These are phyloP conservation scores for Perithous albicinctus DNA, from an alignment of 2,888 invertebrate genomes.

Conservation along the genomic window DNA sequence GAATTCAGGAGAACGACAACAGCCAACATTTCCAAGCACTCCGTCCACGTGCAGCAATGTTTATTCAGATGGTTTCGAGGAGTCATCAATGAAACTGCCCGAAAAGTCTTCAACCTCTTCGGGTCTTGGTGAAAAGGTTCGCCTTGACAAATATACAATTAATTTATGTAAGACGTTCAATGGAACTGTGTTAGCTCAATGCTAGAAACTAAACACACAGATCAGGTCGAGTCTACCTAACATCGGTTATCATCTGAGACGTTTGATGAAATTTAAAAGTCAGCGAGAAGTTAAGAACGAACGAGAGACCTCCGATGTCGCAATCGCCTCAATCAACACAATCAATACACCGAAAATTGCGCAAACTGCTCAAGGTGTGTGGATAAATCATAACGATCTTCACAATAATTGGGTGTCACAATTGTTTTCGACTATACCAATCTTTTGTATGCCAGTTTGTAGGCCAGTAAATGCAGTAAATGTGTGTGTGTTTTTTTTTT, in stretches of 20 bases:
- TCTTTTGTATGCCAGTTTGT: too few species aligned
- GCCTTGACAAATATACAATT: slow-evolving; percentile 24
- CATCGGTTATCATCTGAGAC: slow-evolving; percentile 72
- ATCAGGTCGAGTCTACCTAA: slow-evolving; percentile 74
- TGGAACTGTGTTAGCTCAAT: neutral
- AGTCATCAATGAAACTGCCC: slow-evolving; percentile 11
- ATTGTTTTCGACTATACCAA: too few species aligned
- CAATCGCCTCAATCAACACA: slow-evolving; percentile 25
- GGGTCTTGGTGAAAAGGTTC: slow-evolving; percentile 66
- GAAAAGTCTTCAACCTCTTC: slow-evolving; percentile 38
- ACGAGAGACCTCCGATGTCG: slow-evolving; percentile 29
- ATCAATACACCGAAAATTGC: slow-evolving; percentile 1
- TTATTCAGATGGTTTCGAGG: slow-evolving; percentile 36
- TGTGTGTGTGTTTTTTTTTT: too few species aligned
- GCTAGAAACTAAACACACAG: slow-evolving; percentile 66
- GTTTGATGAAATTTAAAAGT: slow-evolving; percentile 72
- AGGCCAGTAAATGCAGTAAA: too few species aligned
- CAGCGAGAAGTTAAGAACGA: slow-evolving; percentile 58
- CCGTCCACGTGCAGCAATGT: slow-evolving; percentile 45
- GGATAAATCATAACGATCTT: neutral
- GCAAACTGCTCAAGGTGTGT: slow-evolving; percentile 31
- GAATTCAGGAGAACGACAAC: slow-evolving; percentile 38
- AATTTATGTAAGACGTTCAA: slow-evolving; percentile 7
- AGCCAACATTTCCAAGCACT: slow-evolving; percentile 35
- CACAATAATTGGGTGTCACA: too few species aligned